Evolutionary conservation across 2,113 vertebrate species (phyloP).

Genomic region (Lepisosteus oculatus): DNA sequence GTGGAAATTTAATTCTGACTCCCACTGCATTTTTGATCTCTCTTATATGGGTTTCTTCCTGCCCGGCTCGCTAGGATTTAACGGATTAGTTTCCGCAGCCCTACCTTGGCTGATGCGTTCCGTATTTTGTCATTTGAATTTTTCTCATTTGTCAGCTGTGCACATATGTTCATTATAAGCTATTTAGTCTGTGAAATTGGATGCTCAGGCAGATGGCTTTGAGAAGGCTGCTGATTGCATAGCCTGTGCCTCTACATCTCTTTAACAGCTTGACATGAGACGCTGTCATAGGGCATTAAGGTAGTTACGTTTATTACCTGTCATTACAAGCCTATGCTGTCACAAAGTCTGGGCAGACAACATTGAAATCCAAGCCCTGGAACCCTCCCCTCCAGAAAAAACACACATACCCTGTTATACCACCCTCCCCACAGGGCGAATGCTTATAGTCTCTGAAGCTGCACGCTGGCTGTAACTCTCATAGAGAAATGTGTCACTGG

Average conservation of each 20-base stretch:
- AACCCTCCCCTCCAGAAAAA: too few relatives aligned
- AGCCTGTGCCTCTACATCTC: slow-evolving; percentile 36
- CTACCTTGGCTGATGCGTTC: slow-evolving; percentile 16
- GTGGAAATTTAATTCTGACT: slow-evolving; percentile 9
- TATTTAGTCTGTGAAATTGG: slow-evolving; percentile 49
- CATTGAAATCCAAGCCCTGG: too few relatives aligned
- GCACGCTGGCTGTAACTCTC: too few relatives aligned
- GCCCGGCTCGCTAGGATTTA: neutral
- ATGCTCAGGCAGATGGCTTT: slow-evolving; percentile 39
- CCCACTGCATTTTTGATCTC: neutral
- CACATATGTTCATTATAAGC: slow-evolving; percentile 35
- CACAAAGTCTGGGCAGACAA: neutral
- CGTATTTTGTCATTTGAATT: slow-evolving; percentile 29
- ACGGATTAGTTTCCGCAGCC: slow-evolving; percentile 28
- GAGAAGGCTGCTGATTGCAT: slow-evolving; percentile 29
- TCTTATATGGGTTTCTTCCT: neutral
- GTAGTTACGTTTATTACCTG: slow-evolving; percentile 32
- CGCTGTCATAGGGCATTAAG: slow-evolving; percentile 37
- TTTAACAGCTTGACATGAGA: slow-evolving; percentile 35
- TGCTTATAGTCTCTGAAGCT: too few relatives aligned
- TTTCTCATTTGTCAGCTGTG: slow-evolving; percentile 33
- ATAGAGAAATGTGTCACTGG: too few relatives aligned
- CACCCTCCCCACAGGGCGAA: too few relatives aligned
- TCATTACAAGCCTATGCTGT: slow-evolving; percentile 39
- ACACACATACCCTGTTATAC: too few relatives aligned